Percentiles rank a stretch among this genome's conserved stretches.
These are phyloP conservation scores for Cotesia congregata DNA, from an alignment of 2,888 invertebrate species.

Conservation along the genomic window DNA sequence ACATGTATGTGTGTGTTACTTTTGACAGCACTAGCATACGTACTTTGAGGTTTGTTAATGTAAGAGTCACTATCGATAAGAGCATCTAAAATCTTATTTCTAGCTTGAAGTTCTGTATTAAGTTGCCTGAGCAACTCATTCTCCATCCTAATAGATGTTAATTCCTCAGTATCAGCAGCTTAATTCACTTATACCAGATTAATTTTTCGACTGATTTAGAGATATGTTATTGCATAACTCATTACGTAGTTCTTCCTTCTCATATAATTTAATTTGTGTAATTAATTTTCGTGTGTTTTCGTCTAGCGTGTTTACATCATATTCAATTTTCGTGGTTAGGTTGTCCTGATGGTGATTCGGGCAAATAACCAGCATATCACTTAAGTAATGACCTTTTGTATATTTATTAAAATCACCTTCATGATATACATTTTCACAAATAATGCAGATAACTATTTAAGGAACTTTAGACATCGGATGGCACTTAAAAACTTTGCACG, in stretches of 20 bases:
- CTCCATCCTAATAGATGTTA: neutral
- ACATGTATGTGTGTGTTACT: neutral
- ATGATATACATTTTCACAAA: no score
- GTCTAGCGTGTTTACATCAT: neutral
- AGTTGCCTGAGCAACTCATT: conserved; percentile 4
- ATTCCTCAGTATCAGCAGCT: neutral
- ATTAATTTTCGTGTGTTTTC: conserved; percentile 7
- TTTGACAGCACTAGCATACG: conserved; percentile 9
- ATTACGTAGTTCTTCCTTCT: conserved; percentile 7
- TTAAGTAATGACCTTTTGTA: no score
- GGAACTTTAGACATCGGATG: no score
- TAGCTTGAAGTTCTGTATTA: neutral
- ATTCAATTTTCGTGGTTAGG: neutral
- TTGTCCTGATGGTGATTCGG: no score
- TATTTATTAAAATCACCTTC: no score
- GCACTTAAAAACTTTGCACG: no score
- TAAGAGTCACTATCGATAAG: neutral
- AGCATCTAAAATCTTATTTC: neutral
- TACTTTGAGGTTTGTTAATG: neutral
- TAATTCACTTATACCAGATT: neutral
- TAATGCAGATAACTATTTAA: no score
- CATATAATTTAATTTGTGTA: conserved; percentile 2
- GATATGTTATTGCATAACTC: neutral
- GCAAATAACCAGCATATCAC: no score
- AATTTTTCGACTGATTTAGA: neutral